Evolutionary conservation across 2,888 invertebrate genomes (phyloP).

Genomic region (Schizaphis graminum): DNA sequence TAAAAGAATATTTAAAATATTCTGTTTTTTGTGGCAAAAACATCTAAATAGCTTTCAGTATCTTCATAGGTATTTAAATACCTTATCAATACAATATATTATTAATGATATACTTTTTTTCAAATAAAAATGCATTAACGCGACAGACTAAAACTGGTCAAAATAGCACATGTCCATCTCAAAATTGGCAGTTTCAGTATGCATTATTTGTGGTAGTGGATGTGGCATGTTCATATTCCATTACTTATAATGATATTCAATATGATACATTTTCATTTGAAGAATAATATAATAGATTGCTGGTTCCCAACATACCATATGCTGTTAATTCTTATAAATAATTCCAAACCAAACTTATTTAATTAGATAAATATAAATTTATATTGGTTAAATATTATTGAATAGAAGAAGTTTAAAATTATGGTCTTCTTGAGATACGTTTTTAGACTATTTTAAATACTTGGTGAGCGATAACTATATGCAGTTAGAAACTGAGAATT

Average conservation of each 20-base stretch:
- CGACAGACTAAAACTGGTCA: no score
- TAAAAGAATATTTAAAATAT: not conserved
- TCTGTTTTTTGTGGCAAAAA: not conserved
- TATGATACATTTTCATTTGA: no score
- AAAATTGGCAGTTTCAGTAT: no score
- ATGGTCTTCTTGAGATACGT: not conserved
- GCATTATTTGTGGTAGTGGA: no score
- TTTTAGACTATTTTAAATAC: constrained; percentile 1
- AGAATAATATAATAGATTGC: not conserved
- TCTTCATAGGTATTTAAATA: no score
- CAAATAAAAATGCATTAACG: no score
- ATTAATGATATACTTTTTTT: no score
- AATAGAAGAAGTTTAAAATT: not conserved
- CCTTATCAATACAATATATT: no score
- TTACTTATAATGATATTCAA: no score
- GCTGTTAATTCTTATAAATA: not conserved
- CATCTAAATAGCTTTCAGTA: no score
- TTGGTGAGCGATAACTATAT: not conserved
- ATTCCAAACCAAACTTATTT: not conserved
- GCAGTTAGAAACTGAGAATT: not conserved
- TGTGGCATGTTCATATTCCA: no score
- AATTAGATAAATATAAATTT: not conserved
- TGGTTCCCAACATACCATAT: not conserved
- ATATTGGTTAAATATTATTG: not conserved
- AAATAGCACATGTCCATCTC: no score